A percentile compares a stretch with the other conserved stretches of the same genome.
Evolutionary conservation across 2,888 invertebrate species (phyloP).

Genomic region (Thecophora atra): DNA sequence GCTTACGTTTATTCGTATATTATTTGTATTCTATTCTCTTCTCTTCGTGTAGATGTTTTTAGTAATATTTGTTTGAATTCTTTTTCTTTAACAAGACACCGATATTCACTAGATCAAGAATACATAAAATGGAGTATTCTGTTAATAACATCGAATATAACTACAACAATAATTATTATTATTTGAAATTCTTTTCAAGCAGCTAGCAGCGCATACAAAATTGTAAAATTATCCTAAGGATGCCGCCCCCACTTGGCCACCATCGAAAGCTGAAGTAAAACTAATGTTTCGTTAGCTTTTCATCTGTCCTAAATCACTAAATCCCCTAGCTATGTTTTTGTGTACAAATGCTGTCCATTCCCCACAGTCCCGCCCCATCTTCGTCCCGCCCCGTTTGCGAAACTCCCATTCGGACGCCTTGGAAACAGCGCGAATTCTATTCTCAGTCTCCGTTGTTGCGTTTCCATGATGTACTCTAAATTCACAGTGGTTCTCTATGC

Average conservation of each 20-base stretch:
- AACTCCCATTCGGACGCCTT: conserved; percentile 14
- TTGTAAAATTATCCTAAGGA: conserved; percentile 37
- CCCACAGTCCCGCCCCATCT: conserved; percentile 29
- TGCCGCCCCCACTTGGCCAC: conserved; percentile 16
- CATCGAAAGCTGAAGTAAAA: background rate
- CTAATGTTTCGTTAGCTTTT: background rate
- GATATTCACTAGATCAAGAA: conserved; percentile 30
- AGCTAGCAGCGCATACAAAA: conserved; percentile 36
- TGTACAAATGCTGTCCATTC: background rate
- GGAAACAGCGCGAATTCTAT: background rate
- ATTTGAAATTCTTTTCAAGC: background rate
- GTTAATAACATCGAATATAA: conserved; percentile 36
- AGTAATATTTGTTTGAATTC: conserved; percentile 19
- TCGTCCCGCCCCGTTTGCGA: conserved; percentile 10
- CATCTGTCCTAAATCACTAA: background rate
- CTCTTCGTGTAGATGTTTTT: conserved; percentile 15
- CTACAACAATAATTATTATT: conserved; percentile 35
- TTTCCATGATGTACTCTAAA: background rate
- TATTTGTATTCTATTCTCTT: conserved; percentile 14
- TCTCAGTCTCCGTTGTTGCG: background rate
- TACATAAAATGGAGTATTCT: conserved; percentile 18
- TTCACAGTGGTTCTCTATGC: background rate
- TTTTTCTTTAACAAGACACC: conserved; percentile 35
- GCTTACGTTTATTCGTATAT: conserved; percentile 16
- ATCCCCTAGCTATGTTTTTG: background rate